These are phyloP conservation scores for Xenotilapia caudafasciata DNA, from an alignment of 2,113 vertebrate species.

Conservation along the genomic window DNA sequence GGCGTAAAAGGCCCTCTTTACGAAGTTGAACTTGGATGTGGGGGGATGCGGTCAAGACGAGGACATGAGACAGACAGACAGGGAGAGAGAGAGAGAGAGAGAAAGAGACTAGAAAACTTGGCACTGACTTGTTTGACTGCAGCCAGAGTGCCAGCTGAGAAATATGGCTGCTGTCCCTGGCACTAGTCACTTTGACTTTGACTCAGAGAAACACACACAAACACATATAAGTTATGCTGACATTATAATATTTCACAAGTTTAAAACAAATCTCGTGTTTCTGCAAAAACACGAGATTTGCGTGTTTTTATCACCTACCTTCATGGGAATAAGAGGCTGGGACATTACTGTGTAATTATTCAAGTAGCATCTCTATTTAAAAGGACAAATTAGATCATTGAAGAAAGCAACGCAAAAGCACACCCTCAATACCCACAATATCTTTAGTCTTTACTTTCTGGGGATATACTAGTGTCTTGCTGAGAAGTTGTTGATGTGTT, in stretches of 20 bases:
- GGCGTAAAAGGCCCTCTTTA: neutral
- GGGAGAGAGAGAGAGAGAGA: neutral
- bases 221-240: neutral
- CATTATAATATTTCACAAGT: neutral
- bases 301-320: neutral
- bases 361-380: neutral
- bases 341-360: neutral
- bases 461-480: neutral
- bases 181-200: constrained; percentile 18
- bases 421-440: neutral
- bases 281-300: neutral
- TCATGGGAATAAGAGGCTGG: neutral
- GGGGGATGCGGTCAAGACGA: neutral
- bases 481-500: neutral
- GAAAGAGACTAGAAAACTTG: neutral
- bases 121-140: constrained; percentile 1
- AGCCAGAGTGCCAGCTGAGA: constrained; percentile 17
- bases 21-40: neutral
- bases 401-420: neutral
- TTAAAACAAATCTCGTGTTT: neutral
- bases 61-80: neutral
- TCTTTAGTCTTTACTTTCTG: neutral
- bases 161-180: constrained; percentile 16
- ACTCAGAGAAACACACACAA: neutral
- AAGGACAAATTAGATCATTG: neutral